These are phyloP conservation scores for Chaitophorus viminalis DNA, from an alignment of 2,888 invertebrate genomes.

Conservation along the genomic window DNA sequence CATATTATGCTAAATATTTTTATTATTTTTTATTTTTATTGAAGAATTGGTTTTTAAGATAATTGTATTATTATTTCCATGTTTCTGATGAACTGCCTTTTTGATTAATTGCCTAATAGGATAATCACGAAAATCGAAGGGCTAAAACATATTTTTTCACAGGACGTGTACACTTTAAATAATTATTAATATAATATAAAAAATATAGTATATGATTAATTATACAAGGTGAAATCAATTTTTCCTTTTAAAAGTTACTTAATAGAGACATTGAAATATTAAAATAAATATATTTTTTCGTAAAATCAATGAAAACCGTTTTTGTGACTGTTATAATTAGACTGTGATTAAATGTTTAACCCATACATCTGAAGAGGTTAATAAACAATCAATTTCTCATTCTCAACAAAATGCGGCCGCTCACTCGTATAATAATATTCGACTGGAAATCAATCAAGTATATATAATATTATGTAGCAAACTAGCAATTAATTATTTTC, in stretches of 20 bases:
- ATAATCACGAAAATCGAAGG: neutral
- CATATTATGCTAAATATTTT: no score
- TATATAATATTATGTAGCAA: neutral
- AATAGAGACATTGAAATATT: neutral
- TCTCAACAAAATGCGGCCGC: neutral
- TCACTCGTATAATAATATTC: neutral
- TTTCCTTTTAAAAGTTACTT: neutral
- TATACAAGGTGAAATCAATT: neutral
- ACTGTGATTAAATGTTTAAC: conserved; percentile 16
- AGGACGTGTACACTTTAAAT: neutral
- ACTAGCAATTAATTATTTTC: neutral
- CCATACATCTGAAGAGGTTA: conserved; percentile 15
- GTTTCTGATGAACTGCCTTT: neutral
- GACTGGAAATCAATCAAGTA: neutral
- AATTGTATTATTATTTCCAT: neutral
- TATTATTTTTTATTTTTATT: neutral
- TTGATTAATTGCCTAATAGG: neutral
- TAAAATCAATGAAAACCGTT: neutral
- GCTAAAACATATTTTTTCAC: neutral
- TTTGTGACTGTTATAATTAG: conserved; percentile 24
- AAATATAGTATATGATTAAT: conserved; percentile 20
- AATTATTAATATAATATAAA: conserved; percentile 15
- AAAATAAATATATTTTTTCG: neutral
- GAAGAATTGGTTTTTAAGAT: neutral
- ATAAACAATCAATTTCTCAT: conserved; percentile 1